A percentile compares a stretch with the other conserved stretches of the same genome.
These are phyloP conservation scores for Caiman crocodilus DNA, from an alignment of 2,797 vertebrate genomes.

Conservation along the genomic window DNA sequence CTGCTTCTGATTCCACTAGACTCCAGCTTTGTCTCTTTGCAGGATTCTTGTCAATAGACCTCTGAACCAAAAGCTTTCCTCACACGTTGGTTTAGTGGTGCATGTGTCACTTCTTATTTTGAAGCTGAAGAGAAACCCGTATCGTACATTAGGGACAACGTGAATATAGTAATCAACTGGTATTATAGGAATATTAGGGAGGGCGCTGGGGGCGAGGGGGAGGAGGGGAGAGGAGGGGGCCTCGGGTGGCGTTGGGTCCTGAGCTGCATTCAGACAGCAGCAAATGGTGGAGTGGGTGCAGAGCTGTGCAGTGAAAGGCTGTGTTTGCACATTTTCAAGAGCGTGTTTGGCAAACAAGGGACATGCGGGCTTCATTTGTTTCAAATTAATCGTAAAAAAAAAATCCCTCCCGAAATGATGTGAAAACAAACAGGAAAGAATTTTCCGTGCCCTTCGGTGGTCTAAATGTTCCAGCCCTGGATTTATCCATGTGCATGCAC, in stretches of 20 bases:
- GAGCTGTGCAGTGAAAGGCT: conserved; percentile 27
- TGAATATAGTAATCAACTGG: conserved; percentile 60
- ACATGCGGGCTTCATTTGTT: conserved; percentile 44
- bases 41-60: conserved; percentile 70
- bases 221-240: not conserved
- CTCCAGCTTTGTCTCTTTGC: conserved; percentile 77
- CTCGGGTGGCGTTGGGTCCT: not conserved
- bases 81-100: conserved; percentile 65
- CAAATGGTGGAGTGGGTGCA: not conserved
- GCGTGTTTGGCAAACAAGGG: conserved; percentile 66
- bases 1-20: conserved; percentile 78
- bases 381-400: conserved; percentile 30
- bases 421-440: not conserved
- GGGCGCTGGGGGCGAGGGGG: not conserved
- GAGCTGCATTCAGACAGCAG: not conserved
- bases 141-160: conserved; percentile 49
- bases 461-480: not conserved
- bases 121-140: conserved; percentile 70
- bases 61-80: conserved; percentile 57
- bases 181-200: conserved; percentile 24
- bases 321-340: conserved; percentile 62
- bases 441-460: not conserved
- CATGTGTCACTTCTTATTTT: conserved; percentile 80
- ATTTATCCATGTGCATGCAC: not conserved
- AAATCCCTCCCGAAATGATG: not conserved